Conservation (phyloP, 2,113 vertebrate genomes). For the Rhegmatorhina hoffmannsi region DNA sequence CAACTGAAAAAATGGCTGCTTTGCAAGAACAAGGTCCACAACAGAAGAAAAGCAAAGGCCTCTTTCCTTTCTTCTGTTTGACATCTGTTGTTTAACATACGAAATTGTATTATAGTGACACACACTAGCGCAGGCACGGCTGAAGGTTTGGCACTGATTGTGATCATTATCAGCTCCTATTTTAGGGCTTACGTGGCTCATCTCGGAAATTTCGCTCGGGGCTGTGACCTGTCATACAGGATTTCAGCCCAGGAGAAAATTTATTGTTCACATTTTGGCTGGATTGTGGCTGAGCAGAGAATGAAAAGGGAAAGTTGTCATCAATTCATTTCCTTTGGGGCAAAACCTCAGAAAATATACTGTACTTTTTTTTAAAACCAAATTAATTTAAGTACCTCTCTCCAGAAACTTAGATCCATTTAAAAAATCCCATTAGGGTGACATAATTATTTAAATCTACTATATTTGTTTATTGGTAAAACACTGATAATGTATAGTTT, state of each 20-base stretch:
- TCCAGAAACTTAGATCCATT: not conserved
- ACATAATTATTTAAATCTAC: not conserved
- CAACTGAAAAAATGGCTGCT: conserved; percentile 91
- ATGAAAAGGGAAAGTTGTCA: not conserved
- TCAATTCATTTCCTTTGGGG: not conserved
- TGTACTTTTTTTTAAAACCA: not conserved
- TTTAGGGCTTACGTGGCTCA: conserved; percentile 25
- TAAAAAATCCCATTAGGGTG: not conserved
- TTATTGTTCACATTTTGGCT: not conserved
- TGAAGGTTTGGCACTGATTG: conserved; percentile 5
- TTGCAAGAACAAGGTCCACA: conserved; percentile 80
- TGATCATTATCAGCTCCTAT: conserved; percentile 17
- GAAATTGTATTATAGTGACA: conserved; percentile 82
- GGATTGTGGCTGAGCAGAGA: not conserved
- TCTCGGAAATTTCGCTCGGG: not conserved
- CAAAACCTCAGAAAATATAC: not conserved
- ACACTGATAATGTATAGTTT: not conserved
- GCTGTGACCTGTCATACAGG: not conserved
- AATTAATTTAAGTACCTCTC: not conserved
- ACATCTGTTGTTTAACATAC: conserved; percentile 93
- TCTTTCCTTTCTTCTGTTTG: conserved; percentile 82
- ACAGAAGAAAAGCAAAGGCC: conserved; percentile 81
- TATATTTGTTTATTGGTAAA: not conserved
- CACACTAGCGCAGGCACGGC: not conserved
- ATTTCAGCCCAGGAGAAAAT: conserved; percentile 33